phyloP scores from a whole-genome alignment of 2,797 vertebrate genomes.

The Huso huso region DNA sequence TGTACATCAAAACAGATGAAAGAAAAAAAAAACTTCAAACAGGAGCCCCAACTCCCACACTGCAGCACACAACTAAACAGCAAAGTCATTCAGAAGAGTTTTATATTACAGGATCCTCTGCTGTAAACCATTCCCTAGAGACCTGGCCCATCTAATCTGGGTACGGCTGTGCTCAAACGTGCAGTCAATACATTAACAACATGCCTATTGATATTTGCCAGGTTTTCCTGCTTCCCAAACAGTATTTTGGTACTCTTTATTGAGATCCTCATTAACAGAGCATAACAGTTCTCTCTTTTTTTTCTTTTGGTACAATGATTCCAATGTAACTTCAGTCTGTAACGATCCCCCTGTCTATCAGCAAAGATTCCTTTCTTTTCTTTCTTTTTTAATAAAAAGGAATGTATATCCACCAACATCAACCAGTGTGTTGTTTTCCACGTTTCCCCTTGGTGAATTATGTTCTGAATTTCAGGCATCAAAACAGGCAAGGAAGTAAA shows the following conservation, averaged over 20 bases:
- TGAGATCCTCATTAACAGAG: conserved; percentile 23
- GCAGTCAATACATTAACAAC: conserved; percentile 58
- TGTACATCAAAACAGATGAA: too few species aligned
- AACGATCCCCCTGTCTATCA: conserved; percentile 25
- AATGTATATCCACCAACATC: too few species aligned
- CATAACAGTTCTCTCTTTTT: conserved; percentile 21
- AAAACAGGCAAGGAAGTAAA: too few species aligned
- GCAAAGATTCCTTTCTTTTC: conserved; percentile 12
- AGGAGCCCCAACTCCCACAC: too few species aligned
- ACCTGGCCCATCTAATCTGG: not conserved
- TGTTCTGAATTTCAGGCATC: too few species aligned
- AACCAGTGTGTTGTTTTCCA: too few species aligned
- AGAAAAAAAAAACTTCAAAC: too few species aligned
- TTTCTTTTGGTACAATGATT: conserved; percentile 17
- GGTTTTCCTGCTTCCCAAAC: conserved; percentile 63
- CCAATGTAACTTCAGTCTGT: conserved; percentile 19
- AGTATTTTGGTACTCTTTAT: conserved; percentile 56
- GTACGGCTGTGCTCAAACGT: conserved; percentile 18
- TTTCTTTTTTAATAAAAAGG: not conserved
- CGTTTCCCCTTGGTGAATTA: too few species aligned
- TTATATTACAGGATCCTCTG: not conserved
- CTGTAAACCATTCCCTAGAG: not conserved
- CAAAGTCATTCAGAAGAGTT: too few species aligned
- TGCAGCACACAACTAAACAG: too few species aligned
- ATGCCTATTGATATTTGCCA: conserved; percentile 65